phyloP scores from a whole-genome alignment of 2,888 invertebrate genomes.

The Notodonta dromedarius region DNA sequence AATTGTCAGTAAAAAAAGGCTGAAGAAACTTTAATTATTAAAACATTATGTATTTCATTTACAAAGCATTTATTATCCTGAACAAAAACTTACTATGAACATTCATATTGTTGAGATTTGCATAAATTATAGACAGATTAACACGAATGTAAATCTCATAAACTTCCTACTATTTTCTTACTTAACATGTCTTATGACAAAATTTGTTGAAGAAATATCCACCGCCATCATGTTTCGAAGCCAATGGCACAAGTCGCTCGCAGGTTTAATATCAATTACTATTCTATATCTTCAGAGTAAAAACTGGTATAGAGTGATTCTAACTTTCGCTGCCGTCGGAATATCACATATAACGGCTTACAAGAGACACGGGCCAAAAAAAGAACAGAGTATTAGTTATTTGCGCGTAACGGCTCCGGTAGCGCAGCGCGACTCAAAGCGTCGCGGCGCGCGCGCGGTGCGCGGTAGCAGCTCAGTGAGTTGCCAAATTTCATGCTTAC shows the following conservation, averaged over 20 bases:
- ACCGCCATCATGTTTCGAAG: not conserved
- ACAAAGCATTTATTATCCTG: too few species aligned
- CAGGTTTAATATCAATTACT: conserved; percentile 42
- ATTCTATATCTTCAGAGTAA: conserved; percentile 44
- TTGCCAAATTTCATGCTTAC: conserved; percentile 64
- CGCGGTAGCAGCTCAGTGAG: conserved; percentile 67
- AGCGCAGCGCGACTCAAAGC: conserved; percentile 43
- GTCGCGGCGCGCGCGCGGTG: conserved; percentile 48
- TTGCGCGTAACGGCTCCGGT: conserved; percentile 81
- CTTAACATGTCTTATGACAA: not conserved
- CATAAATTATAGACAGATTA: not conserved
- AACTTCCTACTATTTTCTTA: not conserved
- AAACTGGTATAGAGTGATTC: conserved; percentile 64
- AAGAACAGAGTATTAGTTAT: conserved; percentile 68
- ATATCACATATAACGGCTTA: conserved; percentile 73
- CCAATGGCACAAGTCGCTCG: conserved; percentile 15
- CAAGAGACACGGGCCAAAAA: conserved; percentile 80
- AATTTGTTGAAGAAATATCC: not conserved
- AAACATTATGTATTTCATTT: too few species aligned
- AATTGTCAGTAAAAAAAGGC: not conserved
- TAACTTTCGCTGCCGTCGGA: conserved; percentile 79
- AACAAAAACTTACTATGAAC: too few species aligned
- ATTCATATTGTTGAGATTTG: too few species aligned
- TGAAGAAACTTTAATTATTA: not conserved
- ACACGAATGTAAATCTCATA: not conserved